Conservation (phyloP, 2,888 invertebrate genomes). For the Proisotoma minuta region DNA sequence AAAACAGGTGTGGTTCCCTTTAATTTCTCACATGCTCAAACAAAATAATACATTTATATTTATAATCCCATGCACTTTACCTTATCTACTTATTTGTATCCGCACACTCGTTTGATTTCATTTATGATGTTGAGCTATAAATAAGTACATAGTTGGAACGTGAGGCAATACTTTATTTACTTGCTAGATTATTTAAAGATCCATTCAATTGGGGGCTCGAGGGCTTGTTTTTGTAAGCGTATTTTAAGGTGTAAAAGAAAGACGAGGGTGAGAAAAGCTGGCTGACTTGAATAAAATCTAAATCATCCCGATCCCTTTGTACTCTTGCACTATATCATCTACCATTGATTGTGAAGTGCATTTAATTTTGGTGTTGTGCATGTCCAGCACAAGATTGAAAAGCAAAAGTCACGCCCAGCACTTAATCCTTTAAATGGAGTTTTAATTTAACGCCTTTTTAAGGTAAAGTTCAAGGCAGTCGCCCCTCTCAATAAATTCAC, state of each 20-base stretch:
- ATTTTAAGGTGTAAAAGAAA: neutral
- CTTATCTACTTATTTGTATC: no score
- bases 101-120: no score
- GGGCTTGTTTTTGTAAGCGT: no score
- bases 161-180: conserved; percentile 3
- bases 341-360: no score
- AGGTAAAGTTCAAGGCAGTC: neutral
- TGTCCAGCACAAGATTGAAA: neutral
- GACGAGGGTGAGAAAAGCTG: neutral
- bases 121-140: neutral
- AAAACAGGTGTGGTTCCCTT: neutral
- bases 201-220: no score
- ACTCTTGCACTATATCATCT: no score
- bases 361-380: neutral
- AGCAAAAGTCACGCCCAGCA: conserved; percentile 4
- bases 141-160: conserved; percentile 5
- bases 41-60: no score
- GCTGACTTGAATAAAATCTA: neutral
- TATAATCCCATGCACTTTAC: no score
- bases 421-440: conserved; percentile 4
- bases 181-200: no score
- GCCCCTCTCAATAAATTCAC: no score
- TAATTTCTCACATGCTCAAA: neutral
- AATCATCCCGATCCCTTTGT: no score
- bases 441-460: neutral